Evolutionary conservation across 2,113 vertebrate genomes (phyloP).

Genomic region (Catagonus wagneri): DNA sequence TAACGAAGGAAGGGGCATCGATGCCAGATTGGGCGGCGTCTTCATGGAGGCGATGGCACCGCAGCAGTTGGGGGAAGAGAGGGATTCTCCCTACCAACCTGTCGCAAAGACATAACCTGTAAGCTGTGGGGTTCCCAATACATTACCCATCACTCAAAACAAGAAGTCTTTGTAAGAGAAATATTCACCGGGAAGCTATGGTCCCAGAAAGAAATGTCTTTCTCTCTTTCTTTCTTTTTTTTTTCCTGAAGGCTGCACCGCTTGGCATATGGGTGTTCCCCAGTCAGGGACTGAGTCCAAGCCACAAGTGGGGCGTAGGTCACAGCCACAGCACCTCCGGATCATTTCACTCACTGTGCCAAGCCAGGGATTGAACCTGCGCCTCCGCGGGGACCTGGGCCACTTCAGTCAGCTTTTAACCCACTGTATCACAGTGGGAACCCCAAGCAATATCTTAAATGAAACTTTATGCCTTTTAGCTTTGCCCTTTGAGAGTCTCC

Average conservation of each 20-base stretch:
- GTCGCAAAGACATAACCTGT: background rate
- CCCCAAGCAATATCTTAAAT: slow-evolving; percentile 10
- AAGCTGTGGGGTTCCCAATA: background rate
- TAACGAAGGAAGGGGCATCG: background rate
- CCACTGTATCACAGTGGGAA: too few species aligned
- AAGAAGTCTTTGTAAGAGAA: slow-evolving; percentile 18
- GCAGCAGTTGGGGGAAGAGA: background rate
- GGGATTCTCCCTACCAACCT: background rate
- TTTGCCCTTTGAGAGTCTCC: background rate
- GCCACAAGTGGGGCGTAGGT: too few species aligned
- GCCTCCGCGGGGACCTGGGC: too few species aligned
- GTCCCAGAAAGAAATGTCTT: slow-evolving; percentile 39
- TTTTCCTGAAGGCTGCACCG: too few species aligned
- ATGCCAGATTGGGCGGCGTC: background rate
- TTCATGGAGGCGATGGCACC: background rate
- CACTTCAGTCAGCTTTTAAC: too few species aligned
- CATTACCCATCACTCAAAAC: background rate
- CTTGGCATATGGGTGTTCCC: too few species aligned
- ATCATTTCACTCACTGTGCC: too few species aligned
- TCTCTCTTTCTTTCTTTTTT: too few species aligned
- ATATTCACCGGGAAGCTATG: background rate
- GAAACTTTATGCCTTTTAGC: background rate
- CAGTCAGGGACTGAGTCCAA: too few species aligned
- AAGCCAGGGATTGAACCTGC: too few species aligned
- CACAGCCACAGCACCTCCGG: too few species aligned